phyloP scores from a whole-genome alignment of 2,888 invertebrate species.

The Sturmia bella region DNA sequence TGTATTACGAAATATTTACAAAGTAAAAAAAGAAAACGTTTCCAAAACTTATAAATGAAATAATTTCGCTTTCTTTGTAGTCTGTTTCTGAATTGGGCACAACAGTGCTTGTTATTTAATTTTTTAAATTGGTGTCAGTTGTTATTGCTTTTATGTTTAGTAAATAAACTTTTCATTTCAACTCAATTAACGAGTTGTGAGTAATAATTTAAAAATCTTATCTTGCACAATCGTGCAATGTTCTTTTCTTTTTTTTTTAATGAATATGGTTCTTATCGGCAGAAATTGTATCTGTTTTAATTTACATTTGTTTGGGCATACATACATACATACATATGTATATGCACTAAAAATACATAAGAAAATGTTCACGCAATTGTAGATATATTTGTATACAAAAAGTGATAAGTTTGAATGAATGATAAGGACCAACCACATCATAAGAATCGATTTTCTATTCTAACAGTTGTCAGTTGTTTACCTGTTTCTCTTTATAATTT shows the following conservation, averaged over 20 bases:
- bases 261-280: conserved; percentile 22
- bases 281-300: conserved; percentile 16
- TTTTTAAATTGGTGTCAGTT: conserved; percentile 15
- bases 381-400: conserved; percentile 12
- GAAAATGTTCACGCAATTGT: conserved; percentile 27
- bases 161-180: conserved; percentile 15
- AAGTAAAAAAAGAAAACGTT: conserved; percentile 29
- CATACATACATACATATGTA: too few species aligned
- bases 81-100: conserved; percentile 20
- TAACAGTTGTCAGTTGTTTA: background rate
- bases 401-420: background rate
- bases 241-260: conserved; percentile 3
- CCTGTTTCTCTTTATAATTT: conserved; percentile 32
- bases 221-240: conserved; percentile 25
- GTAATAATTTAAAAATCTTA: conserved; percentile 55
- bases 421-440: conserved; percentile 4
- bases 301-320: conserved; percentile 35
- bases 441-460: background rate
- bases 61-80: conserved; percentile 25
- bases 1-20: conserved; percentile 52
- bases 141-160: conserved; percentile 1
- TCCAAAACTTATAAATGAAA: conserved; percentile 8
- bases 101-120: conserved; percentile 5
- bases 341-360: too few species aligned
- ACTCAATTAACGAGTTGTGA: conserved; percentile 34